Evolutionary conservation across 30 jellyfish, hydroid and myxozoan genomes (phyloP).

Genomic region (Aurelia aurita complex sp. Pacific): DNA sequence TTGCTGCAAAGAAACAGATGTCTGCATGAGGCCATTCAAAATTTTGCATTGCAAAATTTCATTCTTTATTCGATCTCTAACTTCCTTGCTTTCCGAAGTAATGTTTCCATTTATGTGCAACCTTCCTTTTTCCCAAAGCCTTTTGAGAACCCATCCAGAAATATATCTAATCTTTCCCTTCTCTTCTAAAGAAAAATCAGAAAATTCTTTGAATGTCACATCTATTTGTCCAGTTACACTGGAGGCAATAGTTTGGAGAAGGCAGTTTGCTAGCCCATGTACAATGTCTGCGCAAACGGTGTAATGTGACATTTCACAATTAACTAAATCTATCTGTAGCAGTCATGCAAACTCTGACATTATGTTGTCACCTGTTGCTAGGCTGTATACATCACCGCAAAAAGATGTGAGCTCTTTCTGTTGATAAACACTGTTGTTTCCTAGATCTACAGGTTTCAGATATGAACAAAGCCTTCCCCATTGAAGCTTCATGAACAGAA

Average conservation of each 20-base stretch:
- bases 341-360: neutral
- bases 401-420: neutral
- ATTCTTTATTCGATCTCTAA: neutral
- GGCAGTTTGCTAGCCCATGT: too few relatives aligned
- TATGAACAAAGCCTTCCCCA: neutral
- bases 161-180: neutral
- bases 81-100: neutral
- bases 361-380: neutral
- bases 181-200: too few relatives aligned
- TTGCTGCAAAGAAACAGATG: too few relatives aligned
- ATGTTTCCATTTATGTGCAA: neutral
- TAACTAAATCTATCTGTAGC: neutral
- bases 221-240: too few relatives aligned
- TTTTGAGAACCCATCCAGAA: neutral
- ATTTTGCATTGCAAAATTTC: too few relatives aligned
- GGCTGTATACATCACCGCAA: neutral
- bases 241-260: too few relatives aligned
- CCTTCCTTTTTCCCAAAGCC: neutral
- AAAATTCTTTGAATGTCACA: too few relatives aligned
- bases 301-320: too few relatives aligned
- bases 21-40: too few relatives aligned
- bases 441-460: neutral
- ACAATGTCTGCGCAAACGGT: too few relatives aligned
- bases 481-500: too few relatives aligned
- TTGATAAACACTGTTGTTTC: neutral